These are phyloP conservation scores for Nothoprocta perdicaria DNA, from an alignment of 2,113 vertebrate species.

Conservation along the genomic window DNA sequence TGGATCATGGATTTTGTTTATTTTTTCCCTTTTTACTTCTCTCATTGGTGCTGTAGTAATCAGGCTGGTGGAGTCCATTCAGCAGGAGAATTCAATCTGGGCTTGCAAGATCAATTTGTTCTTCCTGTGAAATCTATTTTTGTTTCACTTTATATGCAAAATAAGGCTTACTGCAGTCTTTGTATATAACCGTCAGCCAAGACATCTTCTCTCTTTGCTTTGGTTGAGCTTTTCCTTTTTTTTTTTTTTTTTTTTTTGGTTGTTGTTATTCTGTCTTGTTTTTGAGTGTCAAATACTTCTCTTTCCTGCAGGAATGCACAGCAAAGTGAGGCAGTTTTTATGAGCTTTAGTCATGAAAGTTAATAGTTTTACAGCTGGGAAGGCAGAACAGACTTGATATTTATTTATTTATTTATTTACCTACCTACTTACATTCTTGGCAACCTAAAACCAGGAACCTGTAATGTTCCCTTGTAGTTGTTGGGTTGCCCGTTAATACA, in stretches of 20 bases:
- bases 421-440: not conserved
- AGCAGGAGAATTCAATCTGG: not conserved
- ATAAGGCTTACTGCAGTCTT: not conserved
- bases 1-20: not conserved
- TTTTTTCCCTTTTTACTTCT: not conserved
- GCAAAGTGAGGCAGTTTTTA: not conserved
- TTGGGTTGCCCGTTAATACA: not conserved
- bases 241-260: not conserved
- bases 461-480: not conserved
- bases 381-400: not conserved
- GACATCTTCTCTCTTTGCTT: not conserved
- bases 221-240: not conserved
- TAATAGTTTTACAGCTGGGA: not conserved
- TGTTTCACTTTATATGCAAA: not conserved
- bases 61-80: not conserved
- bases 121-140: not conserved
- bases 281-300: not conserved
- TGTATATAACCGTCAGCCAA: not conserved
- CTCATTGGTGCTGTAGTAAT: not conserved
- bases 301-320: not conserved
- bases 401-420: not conserved
- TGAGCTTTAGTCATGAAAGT: not conserved
- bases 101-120: not conserved
- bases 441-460: not conserved
- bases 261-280: not conserved